These are phyloP conservation scores for Pelecanus crispus DNA, from an alignment of 2,113 vertebrate species.

Conservation along the genomic window DNA sequence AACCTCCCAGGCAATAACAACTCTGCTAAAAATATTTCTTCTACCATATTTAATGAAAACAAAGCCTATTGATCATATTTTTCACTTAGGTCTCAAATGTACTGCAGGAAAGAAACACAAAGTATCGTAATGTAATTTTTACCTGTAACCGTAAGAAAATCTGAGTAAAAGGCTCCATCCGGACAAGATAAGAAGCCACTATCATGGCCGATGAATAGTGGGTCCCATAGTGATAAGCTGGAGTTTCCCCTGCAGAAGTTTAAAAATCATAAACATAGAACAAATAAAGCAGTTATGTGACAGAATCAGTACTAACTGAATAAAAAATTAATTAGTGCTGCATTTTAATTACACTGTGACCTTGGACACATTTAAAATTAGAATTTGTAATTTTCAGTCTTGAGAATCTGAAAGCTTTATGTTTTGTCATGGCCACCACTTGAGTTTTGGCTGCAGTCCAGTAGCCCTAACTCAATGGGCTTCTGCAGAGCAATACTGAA, in stretches of 20 bases:
- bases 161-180: conserved; percentile 99
- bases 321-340: neutral
- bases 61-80: neutral
- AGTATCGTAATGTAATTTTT: neutral
- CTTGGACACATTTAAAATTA: neutral
- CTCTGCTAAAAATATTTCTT: neutral
- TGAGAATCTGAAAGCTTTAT: neutral
- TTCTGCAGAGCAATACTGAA: neutral
- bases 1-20: neutral
- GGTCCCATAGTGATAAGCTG: conserved; percentile 97
- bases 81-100: neutral
- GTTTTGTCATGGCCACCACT: neutral
- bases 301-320: neutral
- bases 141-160: conserved; percentile 97
- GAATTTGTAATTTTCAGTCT: neutral
- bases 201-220: conserved; percentile 99
- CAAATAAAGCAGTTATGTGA: neutral
- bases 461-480: neutral
- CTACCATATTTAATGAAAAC: neutral
- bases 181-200: conserved; percentile 93
- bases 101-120: neutral
- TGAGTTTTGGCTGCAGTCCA: neutral
- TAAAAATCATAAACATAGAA: neutral
- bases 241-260: conserved; percentile 86
- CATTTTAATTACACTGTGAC: neutral